Percentiles rank a stretch among this genome's conserved stretches.
phyloP scores from a whole-genome alignment of 2,113 vertebrate species.

The Tyrannus savana region DNA sequence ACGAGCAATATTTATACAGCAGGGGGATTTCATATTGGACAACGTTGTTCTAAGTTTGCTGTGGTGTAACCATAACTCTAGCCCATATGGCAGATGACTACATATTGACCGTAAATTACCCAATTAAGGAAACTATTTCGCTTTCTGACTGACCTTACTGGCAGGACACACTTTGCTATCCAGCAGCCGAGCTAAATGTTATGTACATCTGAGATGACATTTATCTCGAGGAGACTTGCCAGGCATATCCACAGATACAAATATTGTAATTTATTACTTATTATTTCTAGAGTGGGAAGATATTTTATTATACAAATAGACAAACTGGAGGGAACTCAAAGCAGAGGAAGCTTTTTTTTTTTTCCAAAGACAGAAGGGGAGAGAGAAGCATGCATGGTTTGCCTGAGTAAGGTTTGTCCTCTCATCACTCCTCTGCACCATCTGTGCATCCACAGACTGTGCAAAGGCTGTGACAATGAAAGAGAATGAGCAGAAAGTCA shows the following conservation, averaged over 20 bases:
- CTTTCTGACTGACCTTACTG: background rate
- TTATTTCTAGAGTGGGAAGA: background rate
- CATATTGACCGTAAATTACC: background rate
- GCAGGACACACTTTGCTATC: background rate
- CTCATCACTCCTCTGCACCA: background rate
- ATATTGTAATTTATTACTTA: background rate
- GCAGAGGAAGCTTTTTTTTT: background rate
- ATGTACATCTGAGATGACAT: background rate
- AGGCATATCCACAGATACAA: background rate
- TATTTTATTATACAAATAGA: background rate
- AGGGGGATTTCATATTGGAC: background rate
- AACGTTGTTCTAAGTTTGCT: background rate
- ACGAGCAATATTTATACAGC: background rate
- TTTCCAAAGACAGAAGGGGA: background rate
- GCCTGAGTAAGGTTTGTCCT: constrained; percentile 12
- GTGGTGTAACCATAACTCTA: background rate
- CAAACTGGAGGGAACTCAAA: background rate
- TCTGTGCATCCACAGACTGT: background rate
- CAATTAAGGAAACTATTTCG: background rate
- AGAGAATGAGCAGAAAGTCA: background rate
- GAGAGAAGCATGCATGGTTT: background rate
- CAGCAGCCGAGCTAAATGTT: background rate
- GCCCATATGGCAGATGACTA: background rate
- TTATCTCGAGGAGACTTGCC: background rate
- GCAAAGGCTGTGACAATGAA: background rate